Evolutionary conservation across 2,113 vertebrate species (phyloP).

Genomic region (Nesoenas mayeri): DNA sequence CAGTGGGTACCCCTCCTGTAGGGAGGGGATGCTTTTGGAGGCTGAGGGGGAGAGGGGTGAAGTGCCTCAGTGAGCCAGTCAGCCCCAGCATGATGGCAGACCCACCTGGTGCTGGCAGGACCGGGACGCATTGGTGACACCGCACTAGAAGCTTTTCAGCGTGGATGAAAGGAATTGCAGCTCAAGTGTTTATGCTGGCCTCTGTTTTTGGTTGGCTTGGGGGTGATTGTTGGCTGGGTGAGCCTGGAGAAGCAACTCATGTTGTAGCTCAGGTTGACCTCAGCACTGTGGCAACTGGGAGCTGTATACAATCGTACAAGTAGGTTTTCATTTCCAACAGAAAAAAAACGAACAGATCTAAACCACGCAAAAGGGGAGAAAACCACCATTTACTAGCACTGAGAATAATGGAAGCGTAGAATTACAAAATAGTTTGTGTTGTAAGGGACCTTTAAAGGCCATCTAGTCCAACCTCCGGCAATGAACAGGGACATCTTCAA

Average conservation of each 20-base stretch:
- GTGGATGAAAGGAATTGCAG: neutral
- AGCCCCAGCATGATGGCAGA: accelerated
- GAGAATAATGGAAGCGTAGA: neutral
- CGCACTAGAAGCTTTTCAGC: neutral
- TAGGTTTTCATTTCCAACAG: neutral
- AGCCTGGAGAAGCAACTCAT: neutral
- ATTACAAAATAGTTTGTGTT: too few species aligned
- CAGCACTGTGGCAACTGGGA: accelerated
- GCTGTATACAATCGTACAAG: neutral
- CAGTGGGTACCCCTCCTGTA: accelerated
- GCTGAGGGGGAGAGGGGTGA: neutral
- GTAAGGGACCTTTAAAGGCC: too few species aligned
- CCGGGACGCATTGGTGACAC: neutral
- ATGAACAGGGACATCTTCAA: too few species aligned
- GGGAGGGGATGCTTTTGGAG: accelerated
- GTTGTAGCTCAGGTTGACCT: neutral
- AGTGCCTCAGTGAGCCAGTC: neutral
- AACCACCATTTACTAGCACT: neutral
- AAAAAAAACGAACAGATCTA: accelerated
- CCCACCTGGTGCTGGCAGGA: accelerated
- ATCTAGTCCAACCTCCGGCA: too few species aligned
- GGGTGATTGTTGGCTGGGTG: neutral
- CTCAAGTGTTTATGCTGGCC: neutral
- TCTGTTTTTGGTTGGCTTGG: accelerated
- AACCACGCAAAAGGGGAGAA: neutral